Percentiles rank a stretch among this genome's conserved stretches.
Evolutionary conservation across 2,888 invertebrate species (phyloP).

Genomic region (Epistrophe grossulariae): DNA sequence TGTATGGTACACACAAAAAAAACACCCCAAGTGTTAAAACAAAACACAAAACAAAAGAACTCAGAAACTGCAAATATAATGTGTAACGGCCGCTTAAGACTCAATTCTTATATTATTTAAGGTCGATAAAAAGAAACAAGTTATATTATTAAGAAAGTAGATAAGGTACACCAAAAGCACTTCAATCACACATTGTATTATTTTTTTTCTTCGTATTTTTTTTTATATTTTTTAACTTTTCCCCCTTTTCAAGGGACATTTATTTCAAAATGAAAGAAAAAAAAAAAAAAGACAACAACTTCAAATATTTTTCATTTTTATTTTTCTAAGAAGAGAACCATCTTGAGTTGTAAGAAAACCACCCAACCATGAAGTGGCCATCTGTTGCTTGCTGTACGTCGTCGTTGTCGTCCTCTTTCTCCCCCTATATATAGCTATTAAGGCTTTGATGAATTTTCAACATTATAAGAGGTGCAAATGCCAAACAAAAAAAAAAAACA

Average conservation of each 20-base stretch:
- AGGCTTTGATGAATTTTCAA: slow-evolving; percentile 23
- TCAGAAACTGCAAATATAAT: neutral
- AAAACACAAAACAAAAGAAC: neutral
- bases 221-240: neutral
- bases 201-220: neutral
- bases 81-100: slow-evolving; percentile 59
- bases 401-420: too few species aligned
- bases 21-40: slow-evolving; percentile 26
- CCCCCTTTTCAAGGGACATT: slow-evolving; percentile 13
- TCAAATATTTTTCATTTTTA: slow-evolving; percentile 7
- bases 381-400: slow-evolving; percentile 37
- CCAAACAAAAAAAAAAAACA: neutral
- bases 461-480: slow-evolving; percentile 37
- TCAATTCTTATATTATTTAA: slow-evolving; percentile 54
- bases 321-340: neutral
- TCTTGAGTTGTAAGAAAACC: slow-evolving; percentile 13
- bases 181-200: slow-evolving; percentile 47
- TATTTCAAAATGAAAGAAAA: neutral
- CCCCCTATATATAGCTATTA: neutral
- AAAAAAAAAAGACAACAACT: slow-evolving; percentile 20
- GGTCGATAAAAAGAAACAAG: slow-evolving; percentile 67
- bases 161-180: slow-evolving; percentile 35
- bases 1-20: neutral
- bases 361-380: slow-evolving; percentile 41
- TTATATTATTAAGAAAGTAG: slow-evolving; percentile 53